These are phyloP conservation scores for Bellardia bayeri DNA, from an alignment of 2,888 invertebrate species.

Conservation along the genomic window DNA sequence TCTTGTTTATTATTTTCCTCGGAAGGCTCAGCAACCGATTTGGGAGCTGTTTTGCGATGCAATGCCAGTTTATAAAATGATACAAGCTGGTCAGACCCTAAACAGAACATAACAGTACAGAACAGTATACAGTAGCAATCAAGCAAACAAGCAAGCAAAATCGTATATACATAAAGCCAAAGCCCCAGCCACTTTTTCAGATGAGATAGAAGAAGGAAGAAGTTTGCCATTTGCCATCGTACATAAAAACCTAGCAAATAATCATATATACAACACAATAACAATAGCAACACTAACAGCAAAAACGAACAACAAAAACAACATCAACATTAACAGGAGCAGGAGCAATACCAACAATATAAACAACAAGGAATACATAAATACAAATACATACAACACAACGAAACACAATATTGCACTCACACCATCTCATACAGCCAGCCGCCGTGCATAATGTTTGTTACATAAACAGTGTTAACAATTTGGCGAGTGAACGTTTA, in stretches of 20 bases:
- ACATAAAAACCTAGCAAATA: constrained; percentile 66
- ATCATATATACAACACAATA: constrained; percentile 71
- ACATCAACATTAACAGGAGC: constrained; percentile 52
- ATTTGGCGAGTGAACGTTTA: constrained; percentile 14
- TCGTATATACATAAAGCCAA: constrained; percentile 54
- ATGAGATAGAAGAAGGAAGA: constrained; percentile 63
- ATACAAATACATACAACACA: constrained; percentile 71
- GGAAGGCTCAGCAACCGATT: constrained; percentile 76
- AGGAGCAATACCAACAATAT: constrained; percentile 60
- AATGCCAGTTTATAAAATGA: constrained; percentile 77
- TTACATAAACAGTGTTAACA: constrained; percentile 57
- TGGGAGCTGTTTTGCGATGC: constrained; percentile 77
- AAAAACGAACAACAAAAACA: constrained; percentile 22
- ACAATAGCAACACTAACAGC: constrained; percentile 59
- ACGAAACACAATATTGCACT: constrained; percentile 68
- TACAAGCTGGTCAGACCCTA: constrained; percentile 73
- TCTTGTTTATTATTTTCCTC: constrained; percentile 40
- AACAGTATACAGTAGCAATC: constrained; percentile 51
- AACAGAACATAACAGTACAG: constrained; percentile 17
- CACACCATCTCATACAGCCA: constrained; percentile 43
- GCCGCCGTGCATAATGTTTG: constrained; percentile 38
- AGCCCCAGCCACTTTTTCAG: constrained; percentile 65
- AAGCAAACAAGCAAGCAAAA: constrained; percentile 43
- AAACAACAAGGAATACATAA: constrained; percentile 70
- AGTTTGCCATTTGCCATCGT: constrained; percentile 42